Conservation (phyloP, 2,888 invertebrate species). For the Scelioninae gen. 2 region DNA sequence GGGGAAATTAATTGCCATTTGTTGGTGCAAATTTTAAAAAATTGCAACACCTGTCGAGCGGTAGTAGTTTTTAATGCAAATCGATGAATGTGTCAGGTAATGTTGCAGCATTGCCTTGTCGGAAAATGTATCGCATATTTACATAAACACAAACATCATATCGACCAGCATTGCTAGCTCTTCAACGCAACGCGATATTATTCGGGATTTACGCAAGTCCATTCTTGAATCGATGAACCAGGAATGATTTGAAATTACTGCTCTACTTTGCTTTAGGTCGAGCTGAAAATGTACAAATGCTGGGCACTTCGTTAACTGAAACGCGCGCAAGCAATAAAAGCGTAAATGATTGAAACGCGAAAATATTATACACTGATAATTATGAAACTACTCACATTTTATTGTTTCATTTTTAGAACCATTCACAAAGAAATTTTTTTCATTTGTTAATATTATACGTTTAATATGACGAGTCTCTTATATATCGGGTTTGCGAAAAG, state of each 20-base stretch:
- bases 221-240: slow-evolving; percentile 43
- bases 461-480: too few species aligned
- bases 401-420: too few species aligned
- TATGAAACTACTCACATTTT: too few species aligned
- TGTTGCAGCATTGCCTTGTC: slow-evolving; percentile 20
- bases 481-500: too few species aligned
- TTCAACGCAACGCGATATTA: slow-evolving; percentile 41
- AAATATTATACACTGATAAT: too few species aligned
- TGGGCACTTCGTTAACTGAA: slow-evolving; percentile 33
- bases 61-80: slow-evolving; percentile 9
- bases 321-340: slow-evolving; percentile 26
- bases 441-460: too few species aligned
- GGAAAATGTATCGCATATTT: slow-evolving; percentile 38
- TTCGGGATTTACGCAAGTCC: slow-evolving; percentile 44
- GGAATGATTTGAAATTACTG: slow-evolving; percentile 46
- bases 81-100: slow-evolving; percentile 33
- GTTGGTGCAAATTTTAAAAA: slow-evolving; percentile 6
- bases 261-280: slow-evolving; percentile 37
- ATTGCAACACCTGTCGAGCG: slow-evolving; percentile 1
- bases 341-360: slow-evolving; percentile 18
- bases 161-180: slow-evolving; percentile 26
- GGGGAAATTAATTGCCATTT: slow-evolving; percentile 10
- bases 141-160: slow-evolving; percentile 46
- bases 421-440: too few species aligned
- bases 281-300: slow-evolving; percentile 39